phyloP scores from a whole-genome alignment of 2,888 invertebrate species.

The Chamaedrilus cognettii region DNA sequence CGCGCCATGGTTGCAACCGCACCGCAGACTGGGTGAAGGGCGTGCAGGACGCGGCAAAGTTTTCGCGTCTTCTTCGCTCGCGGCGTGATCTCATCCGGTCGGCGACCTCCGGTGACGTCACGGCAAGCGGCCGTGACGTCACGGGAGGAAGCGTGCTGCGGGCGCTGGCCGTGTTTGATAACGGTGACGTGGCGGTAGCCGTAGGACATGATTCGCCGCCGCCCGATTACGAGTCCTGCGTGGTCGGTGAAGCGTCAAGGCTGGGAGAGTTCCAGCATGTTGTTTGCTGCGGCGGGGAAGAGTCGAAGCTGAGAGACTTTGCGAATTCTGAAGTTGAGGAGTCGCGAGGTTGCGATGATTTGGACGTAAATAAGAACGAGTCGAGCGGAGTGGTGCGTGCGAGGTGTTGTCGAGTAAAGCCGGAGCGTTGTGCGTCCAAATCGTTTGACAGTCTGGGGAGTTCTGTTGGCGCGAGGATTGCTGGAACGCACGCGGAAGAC shows the following conservation, averaged over 20 bases:
- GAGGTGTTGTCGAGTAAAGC: too few relatives aligned
- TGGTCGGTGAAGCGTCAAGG: too few relatives aligned
- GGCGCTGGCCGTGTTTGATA: constrained; percentile 7
- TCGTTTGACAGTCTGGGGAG: too few relatives aligned
- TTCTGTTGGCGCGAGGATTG: too few relatives aligned
- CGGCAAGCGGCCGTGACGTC: too few relatives aligned
- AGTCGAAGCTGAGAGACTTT: too few relatives aligned
- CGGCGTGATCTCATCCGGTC: constrained; percentile 23
- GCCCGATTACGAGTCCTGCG: constrained; percentile 25
- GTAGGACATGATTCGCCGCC: constrained; percentile 26
- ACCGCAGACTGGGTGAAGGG: constrained; percentile 57
- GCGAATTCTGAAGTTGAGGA: too few relatives aligned
- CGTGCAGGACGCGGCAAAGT: constrained; percentile 38
- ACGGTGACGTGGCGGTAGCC: background rate
- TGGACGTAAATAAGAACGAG: constrained; percentile 22
- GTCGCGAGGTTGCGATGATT: background rate
- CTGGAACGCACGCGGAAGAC: too few relatives aligned
- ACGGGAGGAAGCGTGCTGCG: background rate
- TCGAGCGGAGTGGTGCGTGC: background rate
- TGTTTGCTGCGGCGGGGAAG: too few relatives aligned
- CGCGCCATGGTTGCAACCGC: constrained; percentile 36
- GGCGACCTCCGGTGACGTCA: background rate
- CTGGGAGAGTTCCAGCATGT: too few relatives aligned
- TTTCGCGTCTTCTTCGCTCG: constrained; percentile 25
- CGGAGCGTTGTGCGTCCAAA: too few relatives aligned